These are phyloP conservation scores for Cheilosia vernalis DNA, from an alignment of 2,888 invertebrate species.

Conservation along the genomic window DNA sequence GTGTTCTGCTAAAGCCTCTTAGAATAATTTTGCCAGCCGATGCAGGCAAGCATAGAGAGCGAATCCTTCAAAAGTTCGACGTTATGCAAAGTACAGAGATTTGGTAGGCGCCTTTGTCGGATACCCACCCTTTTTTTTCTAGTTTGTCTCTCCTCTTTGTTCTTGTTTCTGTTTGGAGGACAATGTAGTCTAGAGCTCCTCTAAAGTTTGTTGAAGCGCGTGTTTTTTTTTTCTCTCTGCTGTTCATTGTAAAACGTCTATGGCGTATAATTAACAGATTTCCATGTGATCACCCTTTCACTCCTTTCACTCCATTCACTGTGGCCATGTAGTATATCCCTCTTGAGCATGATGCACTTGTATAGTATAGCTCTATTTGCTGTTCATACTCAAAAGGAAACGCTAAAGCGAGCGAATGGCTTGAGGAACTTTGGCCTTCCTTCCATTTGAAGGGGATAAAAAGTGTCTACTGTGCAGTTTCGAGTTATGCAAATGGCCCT, in stretches of 20 bases:
- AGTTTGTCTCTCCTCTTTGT: conserved; percentile 36
- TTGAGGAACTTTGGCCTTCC: conserved; percentile 49
- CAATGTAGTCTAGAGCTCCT: conserved; percentile 48
- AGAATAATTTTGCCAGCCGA: conserved; percentile 81
- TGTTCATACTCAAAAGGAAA: conserved; percentile 32
- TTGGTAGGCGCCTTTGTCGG: conserved; percentile 77
- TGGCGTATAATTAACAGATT: conserved; percentile 61
- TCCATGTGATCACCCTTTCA: conserved; percentile 59
- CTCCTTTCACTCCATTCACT: conserved; percentile 24
- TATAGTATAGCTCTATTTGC: conserved; percentile 42
- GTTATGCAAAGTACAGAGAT: conserved; percentile 80
- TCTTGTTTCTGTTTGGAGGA: conserved; percentile 45
- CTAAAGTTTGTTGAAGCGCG: conserved; percentile 31
- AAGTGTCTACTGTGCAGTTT: conserved; percentile 45
- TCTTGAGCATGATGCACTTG: conserved; percentile 63
- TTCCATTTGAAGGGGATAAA: conserved; percentile 11
- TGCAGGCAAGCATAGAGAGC: conserved; percentile 79
- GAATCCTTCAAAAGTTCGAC: conserved; percentile 82
- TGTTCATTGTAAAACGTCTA: conserved; percentile 38
- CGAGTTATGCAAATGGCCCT: conserved; percentile 5
- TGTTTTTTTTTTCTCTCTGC: neutral
- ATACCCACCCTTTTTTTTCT: conserved; percentile 7
- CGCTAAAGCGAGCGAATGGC: conserved; percentile 1
- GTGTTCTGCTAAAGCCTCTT: conserved; percentile 81
- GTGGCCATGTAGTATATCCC: conserved; percentile 38